A percentile compares a stretch with the other conserved stretches of the same genome.
These are phyloP conservation scores for Lordiphosa andalusiaca DNA, from an alignment of 2,888 invertebrate genomes.

Conservation along the genomic window DNA sequence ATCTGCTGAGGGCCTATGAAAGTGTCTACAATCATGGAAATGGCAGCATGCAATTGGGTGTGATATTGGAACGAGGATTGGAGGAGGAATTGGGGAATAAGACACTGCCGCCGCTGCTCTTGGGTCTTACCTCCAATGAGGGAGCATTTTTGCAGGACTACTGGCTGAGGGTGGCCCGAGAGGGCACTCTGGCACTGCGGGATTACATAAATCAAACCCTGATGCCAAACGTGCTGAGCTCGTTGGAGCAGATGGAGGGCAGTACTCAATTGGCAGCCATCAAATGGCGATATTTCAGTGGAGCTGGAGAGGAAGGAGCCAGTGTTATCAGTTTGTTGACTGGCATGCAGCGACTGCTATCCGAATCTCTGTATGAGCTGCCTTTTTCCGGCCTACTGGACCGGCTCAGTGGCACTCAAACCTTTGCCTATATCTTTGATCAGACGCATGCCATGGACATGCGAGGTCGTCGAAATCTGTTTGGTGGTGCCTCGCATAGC, in stretches of 20 bases:
- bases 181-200: slow-evolving; percentile 82
- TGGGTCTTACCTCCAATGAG: slow-evolving; percentile 86
- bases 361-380: slow-evolving; percentile 78
- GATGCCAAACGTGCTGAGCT: slow-evolving; percentile 83
- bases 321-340: slow-evolving; percentile 69
- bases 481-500: slow-evolving; percentile 84
- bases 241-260: slow-evolving; percentile 35
- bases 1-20: slow-evolving; percentile 83
- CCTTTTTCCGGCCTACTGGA: slow-evolving; percentile 77
- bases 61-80: slow-evolving; percentile 80
- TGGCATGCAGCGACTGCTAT: slow-evolving; percentile 77
- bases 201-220: slow-evolving; percentile 83
- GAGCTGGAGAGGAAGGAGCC: slow-evolving; percentile 12
- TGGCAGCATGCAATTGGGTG: slow-evolving; percentile 83
- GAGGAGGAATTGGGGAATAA: slow-evolving; percentile 34
- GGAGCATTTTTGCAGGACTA: slow-evolving; percentile 83
- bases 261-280: slow-evolving; percentile 69
- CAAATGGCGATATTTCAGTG: slow-evolving; percentile 78
- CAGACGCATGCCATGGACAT: slow-evolving; percentile 79
- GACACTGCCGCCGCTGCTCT: slow-evolving; percentile 83
- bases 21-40: slow-evolving; percentile 83
- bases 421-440: slow-evolving; percentile 79
- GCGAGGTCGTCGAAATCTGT: slow-evolving; percentile 78
- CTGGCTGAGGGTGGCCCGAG: slow-evolving; percentile 83
- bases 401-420: slow-evolving; percentile 43